These are phyloP conservation scores for Salvelinus sp. DNA, from an alignment of 2,113 vertebrate species.

Conservation along the genomic window DNA sequence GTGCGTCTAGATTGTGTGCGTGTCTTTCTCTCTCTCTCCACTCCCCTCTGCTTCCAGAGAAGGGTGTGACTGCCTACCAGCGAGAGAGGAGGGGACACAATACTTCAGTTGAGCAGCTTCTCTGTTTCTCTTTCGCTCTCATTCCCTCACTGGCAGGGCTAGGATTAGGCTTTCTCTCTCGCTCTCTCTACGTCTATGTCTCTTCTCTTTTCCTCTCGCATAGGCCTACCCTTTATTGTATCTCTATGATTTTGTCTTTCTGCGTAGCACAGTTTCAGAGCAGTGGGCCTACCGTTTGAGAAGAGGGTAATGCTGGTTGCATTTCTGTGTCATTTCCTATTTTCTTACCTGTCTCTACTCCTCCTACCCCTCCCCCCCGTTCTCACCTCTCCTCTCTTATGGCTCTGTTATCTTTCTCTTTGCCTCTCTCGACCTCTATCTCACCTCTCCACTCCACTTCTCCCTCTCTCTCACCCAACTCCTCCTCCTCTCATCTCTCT, in stretches of 20 bases:
- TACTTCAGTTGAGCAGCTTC: slow-evolving; percentile 57
- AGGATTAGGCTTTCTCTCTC: slow-evolving; percentile 48
- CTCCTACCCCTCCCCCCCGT: slow-evolving; percentile 41
- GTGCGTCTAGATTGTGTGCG: neutral
- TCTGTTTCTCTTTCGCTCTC: slow-evolving; percentile 62
- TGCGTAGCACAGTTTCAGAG: neutral
- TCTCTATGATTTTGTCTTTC: neutral
- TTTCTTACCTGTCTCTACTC: slow-evolving; percentile 44
- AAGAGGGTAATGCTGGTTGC: slow-evolving; percentile 37
- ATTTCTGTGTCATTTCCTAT: slow-evolving; percentile 31
- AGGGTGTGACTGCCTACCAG: slow-evolving; percentile 74
- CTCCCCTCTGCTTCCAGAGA: slow-evolving; percentile 57
- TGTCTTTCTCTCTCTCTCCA: neutral
- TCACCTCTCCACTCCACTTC: slow-evolving; percentile 28
- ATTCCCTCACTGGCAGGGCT: slow-evolving; percentile 64
- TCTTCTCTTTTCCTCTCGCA: neutral
- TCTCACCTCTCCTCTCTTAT: slow-evolving; percentile 14
- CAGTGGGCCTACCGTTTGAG: neutral
- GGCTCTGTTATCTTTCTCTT: slow-evolving; percentile 17
- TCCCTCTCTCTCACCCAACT: slow-evolving; percentile 1
- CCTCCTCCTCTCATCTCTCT: slow-evolving; percentile 11
- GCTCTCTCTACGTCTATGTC: slow-evolving; percentile 39
- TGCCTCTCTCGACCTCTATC: slow-evolving; percentile 19
- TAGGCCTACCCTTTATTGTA: neutral
- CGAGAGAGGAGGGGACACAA: slow-evolving; percentile 71